phyloP scores from a whole-genome alignment of 2,113 vertebrate species.

The Ancistrus triradiatus region DNA sequence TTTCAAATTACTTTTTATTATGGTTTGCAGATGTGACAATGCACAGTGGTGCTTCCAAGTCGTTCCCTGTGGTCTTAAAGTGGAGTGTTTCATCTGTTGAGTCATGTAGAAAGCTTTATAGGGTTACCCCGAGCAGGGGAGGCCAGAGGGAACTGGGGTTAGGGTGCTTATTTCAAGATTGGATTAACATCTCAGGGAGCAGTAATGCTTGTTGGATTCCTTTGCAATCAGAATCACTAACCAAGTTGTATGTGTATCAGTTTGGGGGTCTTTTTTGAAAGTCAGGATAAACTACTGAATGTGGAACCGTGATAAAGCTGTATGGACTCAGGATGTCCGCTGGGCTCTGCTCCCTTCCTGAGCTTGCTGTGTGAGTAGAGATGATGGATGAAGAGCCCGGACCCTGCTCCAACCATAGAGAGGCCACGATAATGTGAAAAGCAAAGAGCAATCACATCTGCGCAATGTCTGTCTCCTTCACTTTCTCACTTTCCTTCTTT shows the following conservation, averaged over 20 bases:
- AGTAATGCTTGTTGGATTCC: conserved; percentile 26
- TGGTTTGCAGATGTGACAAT: conserved; percentile 71
- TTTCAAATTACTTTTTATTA: conserved; percentile 59
- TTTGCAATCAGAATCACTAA: conserved; percentile 28
- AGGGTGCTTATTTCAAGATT: conserved; percentile 45
- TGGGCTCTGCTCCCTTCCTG: conserved; percentile 28
- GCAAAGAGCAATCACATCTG: conserved; percentile 49
- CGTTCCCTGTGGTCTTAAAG: conserved; percentile 56
- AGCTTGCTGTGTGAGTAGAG: conserved; percentile 25
- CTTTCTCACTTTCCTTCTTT: conserved; percentile 7
- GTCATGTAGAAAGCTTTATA: conserved; percentile 49
- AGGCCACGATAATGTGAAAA: conserved; percentile 44
- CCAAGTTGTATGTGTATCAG: too few species aligned
- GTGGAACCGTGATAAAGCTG: conserved; percentile 47
- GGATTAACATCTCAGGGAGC: conserved; percentile 41
- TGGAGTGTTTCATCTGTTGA: conserved; percentile 58
- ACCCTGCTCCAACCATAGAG: conserved; percentile 30
- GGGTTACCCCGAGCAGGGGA: conserved; percentile 40
- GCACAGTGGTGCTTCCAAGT: conserved; percentile 59
- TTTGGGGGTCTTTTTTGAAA: neutral
- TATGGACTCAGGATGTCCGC: conserved; percentile 36
- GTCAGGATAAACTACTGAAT: conserved; percentile 41
- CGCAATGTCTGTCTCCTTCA: conserved; percentile 30
- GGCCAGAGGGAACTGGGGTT: conserved; percentile 34
- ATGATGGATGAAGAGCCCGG: conserved; percentile 36